These are phyloP conservation scores for Drosophila grimshawi DNA, from an alignment of 1,140 invertebrate genomes.

Conservation along the genomic window DNA sequence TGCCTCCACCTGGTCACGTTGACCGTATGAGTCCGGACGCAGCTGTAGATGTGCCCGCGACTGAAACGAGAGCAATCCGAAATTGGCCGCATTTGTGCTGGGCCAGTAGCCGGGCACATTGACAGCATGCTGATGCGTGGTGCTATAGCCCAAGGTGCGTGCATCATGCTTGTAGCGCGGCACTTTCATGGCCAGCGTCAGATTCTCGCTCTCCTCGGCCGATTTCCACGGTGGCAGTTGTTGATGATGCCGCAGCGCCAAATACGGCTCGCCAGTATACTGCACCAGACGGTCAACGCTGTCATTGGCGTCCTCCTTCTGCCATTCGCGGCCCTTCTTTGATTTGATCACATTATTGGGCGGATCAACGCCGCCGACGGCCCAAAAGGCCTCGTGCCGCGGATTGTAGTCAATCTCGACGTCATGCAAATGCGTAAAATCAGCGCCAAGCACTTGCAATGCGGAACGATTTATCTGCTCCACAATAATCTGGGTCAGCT, in stretches of 20 bases:
- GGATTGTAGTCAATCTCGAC: slow-evolving; percentile 90
- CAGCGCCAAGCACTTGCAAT: slow-evolving; percentile 85
- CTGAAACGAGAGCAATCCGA: slow-evolving; percentile 91
- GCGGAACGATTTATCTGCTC: slow-evolving; percentile 90
- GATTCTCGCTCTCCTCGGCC: slow-evolving; percentile 85
- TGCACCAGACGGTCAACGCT: slow-evolving; percentile 88
- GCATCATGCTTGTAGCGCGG: slow-evolving; percentile 87
- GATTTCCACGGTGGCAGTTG: slow-evolving; percentile 88
- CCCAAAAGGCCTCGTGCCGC: slow-evolving; percentile 92
- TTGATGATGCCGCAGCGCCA: slow-evolving; percentile 87
- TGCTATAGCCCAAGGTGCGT: slow-evolving; percentile 85
- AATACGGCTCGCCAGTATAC: slow-evolving; percentile 87
- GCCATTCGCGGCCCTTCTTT: slow-evolving; percentile 78
- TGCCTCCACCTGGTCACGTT: slow-evolving; percentile 86
- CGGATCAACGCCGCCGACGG: slow-evolving; percentile 88
- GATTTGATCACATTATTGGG: slow-evolving; percentile 84
- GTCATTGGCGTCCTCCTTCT: slow-evolving; percentile 85
- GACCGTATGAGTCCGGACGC: slow-evolving; percentile 84
- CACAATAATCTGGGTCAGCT: slow-evolving; percentile 84
- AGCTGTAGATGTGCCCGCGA: slow-evolving; percentile 86
- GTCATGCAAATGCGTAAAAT: slow-evolving; percentile 87
- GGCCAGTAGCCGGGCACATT: slow-evolving; percentile 93
- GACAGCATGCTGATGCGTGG: slow-evolving; percentile 87
- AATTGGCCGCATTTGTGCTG: slow-evolving; percentile 89
- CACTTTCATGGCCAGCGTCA: slow-evolving; percentile 83